These are phyloP conservation scores for Phodopus roborovskii DNA, from an alignment of 2,113 vertebrate genomes.

Conservation along the genomic window DNA sequence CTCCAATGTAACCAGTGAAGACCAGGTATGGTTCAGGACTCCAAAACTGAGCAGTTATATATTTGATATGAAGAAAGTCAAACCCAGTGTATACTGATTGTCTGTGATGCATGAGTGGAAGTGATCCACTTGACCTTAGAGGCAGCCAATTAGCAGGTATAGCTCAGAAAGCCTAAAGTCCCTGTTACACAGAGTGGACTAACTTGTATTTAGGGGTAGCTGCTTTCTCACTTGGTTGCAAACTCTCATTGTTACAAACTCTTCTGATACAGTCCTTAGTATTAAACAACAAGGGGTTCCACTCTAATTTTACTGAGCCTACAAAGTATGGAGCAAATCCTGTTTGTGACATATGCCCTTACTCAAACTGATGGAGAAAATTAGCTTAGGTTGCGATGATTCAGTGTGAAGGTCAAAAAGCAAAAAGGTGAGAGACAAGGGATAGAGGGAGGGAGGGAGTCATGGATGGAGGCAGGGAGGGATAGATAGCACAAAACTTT, in stretches of 20 bases:
- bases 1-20: background rate
- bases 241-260: background rate
- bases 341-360: background rate
- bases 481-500: background rate
- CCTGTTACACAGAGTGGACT: background rate
- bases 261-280: background rate
- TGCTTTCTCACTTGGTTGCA: rapidly evolving
- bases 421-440: background rate
- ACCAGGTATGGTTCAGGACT: background rate
- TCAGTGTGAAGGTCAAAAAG: background rate
- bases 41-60: background rate
- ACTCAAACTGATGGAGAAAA: background rate
- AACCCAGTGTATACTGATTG: background rate
- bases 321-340: background rate
- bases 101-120: background rate
- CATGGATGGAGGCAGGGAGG: too few species aligned
- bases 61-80: background rate
- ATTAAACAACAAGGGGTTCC: background rate
- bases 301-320: background rate
- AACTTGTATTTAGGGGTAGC: background rate
- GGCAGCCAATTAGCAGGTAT: background rate
- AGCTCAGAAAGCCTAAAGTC: background rate
- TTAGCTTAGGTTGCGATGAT: background rate
- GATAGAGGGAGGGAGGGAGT: background rate
- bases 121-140: background rate